Percentiles rank a stretch among this genome's conserved stretches.
These are phyloP conservation scores for Whitmania pigra DNA, from an alignment of 1,140 invertebrate genomes.

Conservation along the genomic window DNA sequence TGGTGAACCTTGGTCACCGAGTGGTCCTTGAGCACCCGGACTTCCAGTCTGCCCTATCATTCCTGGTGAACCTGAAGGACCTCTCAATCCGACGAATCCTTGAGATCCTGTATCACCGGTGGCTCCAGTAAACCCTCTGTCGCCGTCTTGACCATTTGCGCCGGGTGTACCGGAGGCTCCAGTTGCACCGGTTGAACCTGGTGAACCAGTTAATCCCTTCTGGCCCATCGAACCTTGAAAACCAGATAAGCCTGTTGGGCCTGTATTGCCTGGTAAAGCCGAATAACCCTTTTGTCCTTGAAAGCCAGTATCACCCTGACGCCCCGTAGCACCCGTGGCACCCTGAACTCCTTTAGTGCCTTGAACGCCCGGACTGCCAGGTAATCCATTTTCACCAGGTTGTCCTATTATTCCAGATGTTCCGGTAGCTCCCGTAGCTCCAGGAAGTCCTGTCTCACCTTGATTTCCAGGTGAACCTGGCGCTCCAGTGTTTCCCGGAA, in stretches of 20 bases:
- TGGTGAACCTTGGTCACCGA: constrained; percentile 13
- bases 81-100: constrained; percentile 13
- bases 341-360: constrained; percentile 27
- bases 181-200: constrained; percentile 12
- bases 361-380: constrained; percentile 30
- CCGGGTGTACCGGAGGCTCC: neutral
- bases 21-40: constrained; percentile 17
- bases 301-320: constrained; percentile 33
- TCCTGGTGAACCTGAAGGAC: constrained; percentile 14
- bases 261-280: constrained; percentile 45
- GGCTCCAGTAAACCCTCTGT: neutral
- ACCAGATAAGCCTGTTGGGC: constrained; percentile 28
- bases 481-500: constrained; percentile 29
- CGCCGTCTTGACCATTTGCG: neutral
- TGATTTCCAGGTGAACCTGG: constrained; percentile 28
- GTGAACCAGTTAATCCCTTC: neutral
- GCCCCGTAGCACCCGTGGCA: constrained; percentile 29
- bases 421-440: constrained; percentile 29
- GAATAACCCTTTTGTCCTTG: constrained; percentile 39
- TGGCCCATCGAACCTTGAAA: constrained; percentile 23
- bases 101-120: neutral
- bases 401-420: constrained; percentile 33
- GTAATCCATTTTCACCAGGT: constrained; percentile 12
- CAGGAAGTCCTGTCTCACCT: constrained; percentile 36
- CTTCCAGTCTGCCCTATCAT: constrained; percentile 10